Conservation (phyloP, 2,888 invertebrate genomes). For the Dicyrtomina minuta region DNA sequence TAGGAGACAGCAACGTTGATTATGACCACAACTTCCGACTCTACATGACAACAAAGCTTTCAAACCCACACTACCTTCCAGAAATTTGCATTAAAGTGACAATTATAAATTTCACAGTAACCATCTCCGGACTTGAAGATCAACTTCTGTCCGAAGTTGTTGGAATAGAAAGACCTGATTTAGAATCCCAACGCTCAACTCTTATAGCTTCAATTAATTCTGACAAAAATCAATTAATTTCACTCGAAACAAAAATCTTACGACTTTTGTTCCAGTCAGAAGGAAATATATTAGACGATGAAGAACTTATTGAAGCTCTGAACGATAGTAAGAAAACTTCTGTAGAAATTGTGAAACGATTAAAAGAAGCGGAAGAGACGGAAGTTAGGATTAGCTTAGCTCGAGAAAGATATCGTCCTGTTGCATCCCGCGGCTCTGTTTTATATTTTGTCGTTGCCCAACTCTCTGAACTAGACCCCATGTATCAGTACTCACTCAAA, state of each 20-base stretch:
- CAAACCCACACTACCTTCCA: conserved; percentile 91
- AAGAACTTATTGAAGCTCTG: conserved; percentile 84
- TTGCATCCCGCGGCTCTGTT: conserved; percentile 84
- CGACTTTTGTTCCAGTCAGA: conserved; percentile 77
- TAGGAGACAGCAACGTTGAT: conserved; percentile 87
- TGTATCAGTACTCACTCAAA: conserved; percentile 93
- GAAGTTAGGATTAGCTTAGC: conserved; percentile 82
- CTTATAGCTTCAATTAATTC: conserved; percentile 80
- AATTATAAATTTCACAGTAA: conserved; percentile 89
- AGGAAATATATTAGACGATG: conserved; percentile 90
- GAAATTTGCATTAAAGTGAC: conserved; percentile 92
- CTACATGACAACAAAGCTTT: conserved; percentile 86
- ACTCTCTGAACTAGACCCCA: conserved; percentile 84
- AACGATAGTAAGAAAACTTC: conserved; percentile 88
- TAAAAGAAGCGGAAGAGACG: conserved; percentile 82
- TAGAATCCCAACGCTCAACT: conserved; percentile 79
- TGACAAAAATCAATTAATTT: conserved; percentile 79
- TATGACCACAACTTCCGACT: conserved; percentile 75
- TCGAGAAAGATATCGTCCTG: conserved; percentile 79
- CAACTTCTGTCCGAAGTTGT: conserved; percentile 87
- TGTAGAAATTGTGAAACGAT: conserved; percentile 81
- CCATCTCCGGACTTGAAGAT: conserved; percentile 84
- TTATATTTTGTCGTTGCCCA: conserved; percentile 88
- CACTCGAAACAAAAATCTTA: conserved; percentile 87
- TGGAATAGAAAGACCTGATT: conserved; percentile 83